phyloP scores from a whole-genome alignment of 1,140 invertebrate genomes.

The Orchestia grillus region DNA sequence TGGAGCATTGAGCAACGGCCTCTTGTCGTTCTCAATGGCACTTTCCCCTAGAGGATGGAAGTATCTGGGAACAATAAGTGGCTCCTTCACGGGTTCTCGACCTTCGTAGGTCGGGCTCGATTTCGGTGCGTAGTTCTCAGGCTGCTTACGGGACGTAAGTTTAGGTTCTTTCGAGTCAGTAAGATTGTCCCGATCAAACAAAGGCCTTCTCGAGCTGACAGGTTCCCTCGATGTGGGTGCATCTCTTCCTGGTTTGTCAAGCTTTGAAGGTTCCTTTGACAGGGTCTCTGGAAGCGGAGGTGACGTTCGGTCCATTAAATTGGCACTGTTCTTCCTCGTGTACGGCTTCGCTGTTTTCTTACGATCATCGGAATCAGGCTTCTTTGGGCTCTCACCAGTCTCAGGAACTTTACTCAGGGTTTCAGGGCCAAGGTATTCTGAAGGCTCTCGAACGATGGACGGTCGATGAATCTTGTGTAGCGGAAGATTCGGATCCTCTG shows the following conservation, averaged over 20 bases:
- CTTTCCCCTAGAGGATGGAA: constrained; percentile 63
- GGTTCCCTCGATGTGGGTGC: neutral
- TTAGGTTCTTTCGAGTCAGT: neutral
- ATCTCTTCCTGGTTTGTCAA: neutral
- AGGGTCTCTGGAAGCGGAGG: neutral
- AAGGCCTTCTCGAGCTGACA: neutral
- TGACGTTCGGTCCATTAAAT: neutral
- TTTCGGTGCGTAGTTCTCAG: neutral
- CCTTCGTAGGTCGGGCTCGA: constrained; percentile 33
- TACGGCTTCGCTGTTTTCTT: neutral
- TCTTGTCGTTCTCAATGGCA: constrained; percentile 54
- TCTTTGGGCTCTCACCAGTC: neutral
- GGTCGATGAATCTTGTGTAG: constrained; percentile 65
- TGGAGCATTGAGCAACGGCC: neutral
- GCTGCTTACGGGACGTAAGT: neutral
- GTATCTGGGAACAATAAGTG: constrained; percentile 62
- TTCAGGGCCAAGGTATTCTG: constrained; percentile 62
- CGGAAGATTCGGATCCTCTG: constrained; percentile 63
- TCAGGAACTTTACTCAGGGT: constrained; percentile 38
- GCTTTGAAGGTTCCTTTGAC: neutral
- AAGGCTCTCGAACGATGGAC: constrained; percentile 66
- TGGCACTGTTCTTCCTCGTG: constrained; percentile 24
- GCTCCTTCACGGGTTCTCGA: constrained; percentile 63
- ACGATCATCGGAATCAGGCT: neutral
- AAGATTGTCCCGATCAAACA: neutral